Conservation (phyloP, 1,140 invertebrate genomes). For the Drosophila lowei region DNA sequence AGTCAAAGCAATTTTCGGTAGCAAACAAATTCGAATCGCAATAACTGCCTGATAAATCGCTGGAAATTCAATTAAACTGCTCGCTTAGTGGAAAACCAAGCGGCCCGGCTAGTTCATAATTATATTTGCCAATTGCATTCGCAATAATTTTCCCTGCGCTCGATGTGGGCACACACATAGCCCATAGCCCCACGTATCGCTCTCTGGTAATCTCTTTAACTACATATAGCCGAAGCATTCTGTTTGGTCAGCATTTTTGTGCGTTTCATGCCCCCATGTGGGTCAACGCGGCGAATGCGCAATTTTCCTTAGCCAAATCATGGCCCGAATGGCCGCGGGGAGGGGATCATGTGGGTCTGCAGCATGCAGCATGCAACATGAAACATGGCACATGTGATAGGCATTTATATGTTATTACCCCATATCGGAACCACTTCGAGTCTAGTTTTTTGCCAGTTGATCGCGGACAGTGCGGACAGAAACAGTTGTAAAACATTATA, state of each 20-base stretch:
- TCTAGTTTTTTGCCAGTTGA: slow-evolving; percentile 57
- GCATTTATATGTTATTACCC: slow-evolving; percentile 66
- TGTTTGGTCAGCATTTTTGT: slow-evolving; percentile 34
- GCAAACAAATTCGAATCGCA: slow-evolving; percentile 34
- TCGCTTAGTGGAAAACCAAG: slow-evolving; percentile 46
- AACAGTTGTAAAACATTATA: slow-evolving; percentile 79
- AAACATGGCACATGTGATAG: slow-evolving; percentile 68
- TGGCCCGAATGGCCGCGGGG: slow-evolving; percentile 1
- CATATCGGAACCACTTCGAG: slow-evolving; percentile 6
- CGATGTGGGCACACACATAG: background rate
- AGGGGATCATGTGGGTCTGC: no score
- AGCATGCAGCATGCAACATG: slow-evolving; percentile 25
- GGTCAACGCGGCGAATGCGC: slow-evolving; percentile 63
- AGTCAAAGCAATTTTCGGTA: slow-evolving; percentile 42
- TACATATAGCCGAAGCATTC: no score
- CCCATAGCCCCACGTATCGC: background rate
- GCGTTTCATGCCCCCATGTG: slow-evolving; percentile 44
- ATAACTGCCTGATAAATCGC: slow-evolving; percentile 42
- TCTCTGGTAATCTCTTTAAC: background rate
- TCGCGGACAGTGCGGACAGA: slow-evolving; percentile 52
- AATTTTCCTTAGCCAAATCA: slow-evolving; percentile 60
- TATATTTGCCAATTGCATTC: slow-evolving; percentile 68
- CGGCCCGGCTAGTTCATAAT: slow-evolving; percentile 56
- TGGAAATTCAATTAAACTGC: slow-evolving; percentile 56
- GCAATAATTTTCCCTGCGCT: slow-evolving; percentile 37